These are phyloP conservation scores for Melopsittacus undulatus DNA, from an alignment of 2,797 vertebrate genomes.

Conservation along the genomic window DNA sequence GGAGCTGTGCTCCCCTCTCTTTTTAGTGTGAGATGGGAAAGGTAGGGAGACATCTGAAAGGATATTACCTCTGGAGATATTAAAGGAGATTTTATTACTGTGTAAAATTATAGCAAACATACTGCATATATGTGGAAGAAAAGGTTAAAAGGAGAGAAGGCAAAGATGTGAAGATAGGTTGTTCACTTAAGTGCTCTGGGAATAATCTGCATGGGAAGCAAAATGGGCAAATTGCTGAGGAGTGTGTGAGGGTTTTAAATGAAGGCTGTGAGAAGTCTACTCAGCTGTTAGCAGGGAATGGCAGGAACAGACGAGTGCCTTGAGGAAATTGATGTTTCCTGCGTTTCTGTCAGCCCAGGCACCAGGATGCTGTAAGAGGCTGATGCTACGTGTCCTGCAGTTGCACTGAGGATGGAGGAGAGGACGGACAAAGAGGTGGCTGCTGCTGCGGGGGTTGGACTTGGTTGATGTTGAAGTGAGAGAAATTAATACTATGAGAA, in stretches of 20 bases:
- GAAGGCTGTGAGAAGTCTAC: constrained; percentile 3
- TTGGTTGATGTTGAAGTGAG: neutral
- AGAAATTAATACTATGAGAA: neutral
- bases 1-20: neutral
- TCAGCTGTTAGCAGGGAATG: neutral
- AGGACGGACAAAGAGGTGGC: neutral
- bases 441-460: neutral
- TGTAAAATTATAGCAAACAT: neutral
- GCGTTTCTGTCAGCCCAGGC: neutral
- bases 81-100: neutral
- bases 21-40: neutral
- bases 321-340: constrained; percentile 25
- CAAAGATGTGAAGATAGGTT: neutral
- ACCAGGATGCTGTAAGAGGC: neutral
- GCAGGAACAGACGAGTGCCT: neutral
- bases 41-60: neutral
- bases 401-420: neutral
- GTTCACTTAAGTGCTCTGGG: neutral
- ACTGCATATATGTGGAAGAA: neutral
- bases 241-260: neutral
- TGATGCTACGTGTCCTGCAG: neutral
- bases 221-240: constrained; percentile 23
- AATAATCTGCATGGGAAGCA: neutral
- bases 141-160: constrained; percentile 13
- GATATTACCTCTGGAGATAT: neutral